Evolutionary conservation across 2,888 invertebrate species (phyloP), one percentile per base, ranked within the genome.

Genomic region (Tinea pellionella): DNA sequence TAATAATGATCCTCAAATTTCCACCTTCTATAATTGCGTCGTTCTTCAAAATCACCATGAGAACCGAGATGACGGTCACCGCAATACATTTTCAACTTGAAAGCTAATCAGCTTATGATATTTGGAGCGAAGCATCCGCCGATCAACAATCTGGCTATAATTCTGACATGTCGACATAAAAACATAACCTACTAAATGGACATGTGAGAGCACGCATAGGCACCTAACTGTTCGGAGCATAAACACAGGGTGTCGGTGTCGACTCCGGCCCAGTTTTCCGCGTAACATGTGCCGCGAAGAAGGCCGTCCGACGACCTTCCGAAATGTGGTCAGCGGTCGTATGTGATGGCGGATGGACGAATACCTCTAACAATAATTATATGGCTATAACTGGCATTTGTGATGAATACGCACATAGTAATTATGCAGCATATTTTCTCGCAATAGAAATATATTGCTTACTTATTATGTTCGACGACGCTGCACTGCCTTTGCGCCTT

Each of bases 251-350:
- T 82, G 77, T 71, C 69, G 72, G 77, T 6, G 15, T 47, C 13
- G 55, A 55, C 57, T 29, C 57, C 58, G 59, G 32, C 58, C 58
- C 37, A 58, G 32, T 58, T 58, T 1, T 12, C 18, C 19, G 19
- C 24, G 24, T 32, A 30, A 58, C 18, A 13, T 30, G 58, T 15
- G 42, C 59, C 42, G 24, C 57, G 81, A 85, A 86, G 85, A 86
- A 86, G 87, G 86, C 80, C 87, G 82, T 75, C 72, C 70, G 72
- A 76, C 82, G 87, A 86, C 87, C 87, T 87, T 81, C 86, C 85
- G 32, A 74, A 72, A 78, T 74, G 74, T 76, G 73, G 75, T 72
- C 72, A 73, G 74, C 78, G 85, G 78, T 70, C 85, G 70, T 80
- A 83, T 41, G 37, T 24, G 84, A 84, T 82, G 76, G 53, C 53